Evolutionary conservation across 2,113 vertebrate genomes (phyloP).

Genomic region (Nibea albiflora): DNA sequence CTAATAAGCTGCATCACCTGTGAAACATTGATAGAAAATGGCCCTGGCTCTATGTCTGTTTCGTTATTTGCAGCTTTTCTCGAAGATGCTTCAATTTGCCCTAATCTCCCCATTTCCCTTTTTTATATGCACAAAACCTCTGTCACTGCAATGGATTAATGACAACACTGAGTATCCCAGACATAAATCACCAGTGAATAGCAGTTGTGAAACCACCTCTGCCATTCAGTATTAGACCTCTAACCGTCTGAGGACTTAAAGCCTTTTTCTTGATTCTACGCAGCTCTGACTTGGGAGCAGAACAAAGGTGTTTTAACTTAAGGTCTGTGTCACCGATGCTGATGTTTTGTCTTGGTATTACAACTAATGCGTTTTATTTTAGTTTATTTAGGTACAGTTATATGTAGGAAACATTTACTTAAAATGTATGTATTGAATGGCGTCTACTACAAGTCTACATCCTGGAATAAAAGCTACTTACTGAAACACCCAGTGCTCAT

Average conservation of each 20-base stretch:
- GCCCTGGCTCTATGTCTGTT: constrained; percentile 16
- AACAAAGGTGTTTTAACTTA: constrained; percentile 25
- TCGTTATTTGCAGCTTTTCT: constrained; percentile 37
- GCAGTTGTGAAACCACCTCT: constrained; percentile 58
- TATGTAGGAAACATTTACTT: constrained; percentile 7
- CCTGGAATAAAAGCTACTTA: constrained; percentile 10
- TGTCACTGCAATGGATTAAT: constrained; percentile 54
- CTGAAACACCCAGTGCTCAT: not conserved
- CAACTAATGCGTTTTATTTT: constrained; percentile 10
- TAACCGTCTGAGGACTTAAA: constrained; percentile 40
- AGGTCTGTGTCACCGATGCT: not conserved
- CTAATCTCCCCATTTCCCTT: constrained; percentile 33
- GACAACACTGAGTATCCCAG: constrained; percentile 48
- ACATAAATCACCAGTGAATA: constrained; percentile 58
- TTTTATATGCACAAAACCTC: constrained; percentile 41
- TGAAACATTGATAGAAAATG: constrained; percentile 40
- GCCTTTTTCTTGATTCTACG: constrained; percentile 5
- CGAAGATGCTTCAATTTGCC: constrained; percentile 49
- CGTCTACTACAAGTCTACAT: not conserved
- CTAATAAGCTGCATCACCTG: constrained; percentile 45
- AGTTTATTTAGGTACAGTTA: not conserved
- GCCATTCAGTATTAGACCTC: constrained; percentile 62
- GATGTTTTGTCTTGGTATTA: constrained; percentile 1
- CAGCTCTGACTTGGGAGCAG: constrained; percentile 10
- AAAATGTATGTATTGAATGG: constrained; percentile 2